Conservation (phyloP, 1,140 invertebrate species). For the Coptotermes formosanus region DNA sequence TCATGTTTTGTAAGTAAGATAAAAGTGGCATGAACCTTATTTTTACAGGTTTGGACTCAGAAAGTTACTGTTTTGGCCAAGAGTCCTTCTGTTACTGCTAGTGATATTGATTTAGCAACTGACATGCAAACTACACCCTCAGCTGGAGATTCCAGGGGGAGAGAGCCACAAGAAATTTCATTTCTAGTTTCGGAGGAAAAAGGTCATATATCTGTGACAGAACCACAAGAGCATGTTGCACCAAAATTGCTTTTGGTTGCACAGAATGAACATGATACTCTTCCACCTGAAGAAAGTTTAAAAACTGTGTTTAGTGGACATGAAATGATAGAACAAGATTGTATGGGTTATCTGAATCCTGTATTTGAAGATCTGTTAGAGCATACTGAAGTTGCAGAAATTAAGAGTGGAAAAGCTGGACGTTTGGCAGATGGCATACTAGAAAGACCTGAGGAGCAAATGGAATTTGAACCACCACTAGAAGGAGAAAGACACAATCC, state of each 20-base stretch:
- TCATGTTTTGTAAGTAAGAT: neutral
- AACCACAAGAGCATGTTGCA: conserved; percentile 13
- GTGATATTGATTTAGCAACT: conserved; percentile 8
- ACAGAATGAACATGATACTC: neutral
- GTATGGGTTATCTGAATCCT: conserved; percentile 49
- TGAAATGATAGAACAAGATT: conserved; percentile 30
- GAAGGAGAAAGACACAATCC: neutral
- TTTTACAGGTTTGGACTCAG: conserved; percentile 31
- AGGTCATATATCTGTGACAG: neutral
- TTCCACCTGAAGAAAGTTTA: neutral
- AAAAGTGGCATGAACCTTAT: conserved; percentile 23
- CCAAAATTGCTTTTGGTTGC: neutral
- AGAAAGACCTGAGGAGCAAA: neutral
- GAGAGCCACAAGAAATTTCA: conserved; percentile 26
- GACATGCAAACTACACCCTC: neutral
- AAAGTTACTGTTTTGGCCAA: conserved; percentile 23
- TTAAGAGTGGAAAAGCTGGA: neutral
- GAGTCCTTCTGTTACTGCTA: conserved; percentile 9
- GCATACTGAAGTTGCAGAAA: neutral
- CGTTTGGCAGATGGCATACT: neutral
- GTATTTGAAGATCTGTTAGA: conserved; percentile 44
- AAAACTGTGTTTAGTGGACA: neutral
- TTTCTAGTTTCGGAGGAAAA: conserved; percentile 1
- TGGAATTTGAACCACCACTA: neutral
- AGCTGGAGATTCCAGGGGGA: conserved; percentile 28